A percentile compares a stretch with the other conserved stretches of the same genome.
Conservation (phyloP, 1,140 invertebrate genomes). For the Alviniconcha marisindica region DNA sequence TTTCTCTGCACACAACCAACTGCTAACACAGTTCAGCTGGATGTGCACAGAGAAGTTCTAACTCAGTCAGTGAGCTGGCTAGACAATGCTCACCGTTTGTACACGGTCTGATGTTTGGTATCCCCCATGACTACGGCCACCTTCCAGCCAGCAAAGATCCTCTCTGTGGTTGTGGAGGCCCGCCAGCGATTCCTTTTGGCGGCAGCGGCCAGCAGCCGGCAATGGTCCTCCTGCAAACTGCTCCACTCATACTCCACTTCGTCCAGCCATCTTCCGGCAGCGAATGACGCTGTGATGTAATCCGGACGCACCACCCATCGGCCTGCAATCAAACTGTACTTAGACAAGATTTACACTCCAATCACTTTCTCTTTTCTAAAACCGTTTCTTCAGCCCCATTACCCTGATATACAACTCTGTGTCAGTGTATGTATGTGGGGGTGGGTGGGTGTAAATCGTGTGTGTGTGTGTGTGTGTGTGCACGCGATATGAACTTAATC, state of each 20-base stretch:
- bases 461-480: not conserved
- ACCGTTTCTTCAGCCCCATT: too few species aligned
- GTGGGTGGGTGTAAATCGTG: not conserved
- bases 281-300: constrained; percentile 6
- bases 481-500: not conserved
- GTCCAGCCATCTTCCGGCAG: constrained; percentile 31
- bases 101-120: constrained; percentile 16
- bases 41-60: too few species aligned
- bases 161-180: not conserved
- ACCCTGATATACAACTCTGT: too few species aligned
- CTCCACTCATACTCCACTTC: constrained; percentile 37
- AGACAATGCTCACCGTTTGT: constrained; percentile 30
- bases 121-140: constrained; percentile 25
- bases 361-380: not conserved
- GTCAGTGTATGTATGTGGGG: not conserved
- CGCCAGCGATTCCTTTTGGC: constrained; percentile 15
- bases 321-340: constrained; percentile 27
- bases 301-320: constrained; percentile 35
- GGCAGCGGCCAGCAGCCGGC: not conserved
- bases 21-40: too few species aligned
- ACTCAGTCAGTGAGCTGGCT: too few species aligned
- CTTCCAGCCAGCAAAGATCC: constrained; percentile 21
- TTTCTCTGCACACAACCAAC: too few species aligned
- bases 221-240: not conserved
- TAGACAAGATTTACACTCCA: too few species aligned